These are phyloP conservation scores for Aporophyla lueneburgensis DNA, from an alignment of 2,888 invertebrate species.

Conservation along the genomic window DNA sequence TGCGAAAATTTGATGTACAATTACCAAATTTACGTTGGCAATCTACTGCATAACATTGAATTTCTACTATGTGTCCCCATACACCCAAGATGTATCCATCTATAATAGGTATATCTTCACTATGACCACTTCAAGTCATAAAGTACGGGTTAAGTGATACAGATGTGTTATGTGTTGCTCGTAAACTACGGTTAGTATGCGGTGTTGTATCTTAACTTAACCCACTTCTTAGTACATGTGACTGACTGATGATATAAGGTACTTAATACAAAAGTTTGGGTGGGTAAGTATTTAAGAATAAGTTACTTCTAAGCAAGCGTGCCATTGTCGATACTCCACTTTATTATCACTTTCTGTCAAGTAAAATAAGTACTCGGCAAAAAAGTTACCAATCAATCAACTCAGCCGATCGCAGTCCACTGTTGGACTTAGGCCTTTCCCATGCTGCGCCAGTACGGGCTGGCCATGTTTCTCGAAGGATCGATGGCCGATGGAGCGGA, in stretches of 20 bases:
- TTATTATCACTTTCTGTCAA: neutral
- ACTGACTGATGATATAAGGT: neutral
- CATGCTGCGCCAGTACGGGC: no score
- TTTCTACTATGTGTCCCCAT: neutral
- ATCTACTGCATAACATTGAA: neutral
- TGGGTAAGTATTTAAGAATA: neutral
- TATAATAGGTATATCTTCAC: neutral
- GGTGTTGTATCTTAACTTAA: conserved; percentile 7
- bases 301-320: neutral
- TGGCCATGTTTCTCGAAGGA: no score
- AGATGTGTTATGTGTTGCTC: conserved; percentile 30
- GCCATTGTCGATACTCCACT: neutral
- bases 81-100: neutral
- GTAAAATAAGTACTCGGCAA: no score
- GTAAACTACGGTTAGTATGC: conserved; percentile 24
- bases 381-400: no score
- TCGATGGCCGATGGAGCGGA: no score
- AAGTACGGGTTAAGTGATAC: conserved; percentile 21
- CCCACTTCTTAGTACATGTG: conserved; percentile 1
- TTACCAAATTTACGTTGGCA: no score
- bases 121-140: conserved; percentile 22
- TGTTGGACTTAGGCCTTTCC: no score
- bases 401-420: no score
- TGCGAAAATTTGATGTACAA: no score
- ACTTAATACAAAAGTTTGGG: conserved; percentile 8